phyloP scores from a whole-genome alignment of 2,113 vertebrate species.

The Nettapus auritus region DNA sequence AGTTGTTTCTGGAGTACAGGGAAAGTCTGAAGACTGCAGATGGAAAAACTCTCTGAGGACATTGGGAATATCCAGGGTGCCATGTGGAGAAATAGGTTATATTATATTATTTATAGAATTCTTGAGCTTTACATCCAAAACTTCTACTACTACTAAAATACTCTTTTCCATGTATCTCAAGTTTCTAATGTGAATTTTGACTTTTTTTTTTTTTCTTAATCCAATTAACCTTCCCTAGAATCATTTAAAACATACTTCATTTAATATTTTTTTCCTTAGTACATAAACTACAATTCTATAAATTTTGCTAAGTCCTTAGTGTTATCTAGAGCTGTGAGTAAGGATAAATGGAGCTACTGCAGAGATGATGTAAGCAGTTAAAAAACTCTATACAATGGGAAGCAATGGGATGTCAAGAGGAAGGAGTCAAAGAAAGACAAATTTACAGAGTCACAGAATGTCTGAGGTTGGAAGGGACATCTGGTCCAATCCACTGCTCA shows the following conservation, averaged over 20 bases:
- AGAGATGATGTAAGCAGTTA: neutral
- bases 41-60: neutral
- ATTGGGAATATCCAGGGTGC: neutral
- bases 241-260: neutral
- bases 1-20: neutral
- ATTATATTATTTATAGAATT: neutral
- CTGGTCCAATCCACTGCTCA: neutral
- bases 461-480: neutral
- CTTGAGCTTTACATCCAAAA: neutral
- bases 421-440: neutral
- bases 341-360: neutral
- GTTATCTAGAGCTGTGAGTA: neutral
- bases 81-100: neutral
- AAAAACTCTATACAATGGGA: neutral
- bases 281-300: conserved; percentile 1
- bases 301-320: neutral
- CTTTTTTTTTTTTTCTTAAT: neutral
- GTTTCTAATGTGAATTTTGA: neutral
- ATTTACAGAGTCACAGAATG: no score
- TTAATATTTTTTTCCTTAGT: neutral
- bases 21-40: neutral
- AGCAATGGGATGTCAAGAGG: neutral
- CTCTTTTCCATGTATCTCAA: neutral
- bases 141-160: no score
- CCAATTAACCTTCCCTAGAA: neutral